phyloP scores from a whole-genome alignment of 2,888 invertebrate species.

The Pedicia rivosa region DNA sequence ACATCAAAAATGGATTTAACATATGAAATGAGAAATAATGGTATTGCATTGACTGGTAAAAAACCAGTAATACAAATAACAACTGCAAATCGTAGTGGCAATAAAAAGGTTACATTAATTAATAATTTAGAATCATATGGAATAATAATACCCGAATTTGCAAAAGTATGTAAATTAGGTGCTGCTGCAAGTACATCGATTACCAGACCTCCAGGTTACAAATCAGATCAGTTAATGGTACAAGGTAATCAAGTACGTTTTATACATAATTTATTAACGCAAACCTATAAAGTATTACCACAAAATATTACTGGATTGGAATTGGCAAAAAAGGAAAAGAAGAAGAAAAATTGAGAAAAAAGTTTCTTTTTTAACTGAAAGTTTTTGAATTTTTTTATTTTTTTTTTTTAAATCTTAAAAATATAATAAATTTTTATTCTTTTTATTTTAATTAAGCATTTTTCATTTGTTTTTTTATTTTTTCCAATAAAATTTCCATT shows the following conservation, averaged over 20 bases:
- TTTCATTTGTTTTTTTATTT: constrained; percentile 40
- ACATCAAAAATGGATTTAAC: constrained; percentile 43
- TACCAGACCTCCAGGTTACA: constrained; percentile 53
- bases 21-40: constrained; percentile 26
- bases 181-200: constrained; percentile 80
- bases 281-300: constrained; percentile 29
- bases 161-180: constrained; percentile 65
- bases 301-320: constrained; percentile 28
- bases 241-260: constrained; percentile 76
- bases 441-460: background rate
- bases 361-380: no score
- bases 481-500: constrained; percentile 58
- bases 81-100: constrained; percentile 61
- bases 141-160: constrained; percentile 61
- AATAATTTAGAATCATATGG: constrained; percentile 81
- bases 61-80: constrained; percentile 63
- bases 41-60: constrained; percentile 40
- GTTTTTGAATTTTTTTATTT: constrained; percentile 13
- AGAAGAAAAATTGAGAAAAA: constrained; percentile 7
- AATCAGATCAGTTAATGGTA: constrained; percentile 59
- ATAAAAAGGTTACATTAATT: constrained; percentile 84
- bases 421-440: constrained; percentile 20
- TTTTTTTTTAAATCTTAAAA: constrained; percentile 59
- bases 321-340: constrained; percentile 24
- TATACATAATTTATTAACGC: constrained; percentile 25